These are phyloP conservation scores for Melipona beecheii DNA, from an alignment of 2,888 invertebrate species.

Conservation along the genomic window DNA sequence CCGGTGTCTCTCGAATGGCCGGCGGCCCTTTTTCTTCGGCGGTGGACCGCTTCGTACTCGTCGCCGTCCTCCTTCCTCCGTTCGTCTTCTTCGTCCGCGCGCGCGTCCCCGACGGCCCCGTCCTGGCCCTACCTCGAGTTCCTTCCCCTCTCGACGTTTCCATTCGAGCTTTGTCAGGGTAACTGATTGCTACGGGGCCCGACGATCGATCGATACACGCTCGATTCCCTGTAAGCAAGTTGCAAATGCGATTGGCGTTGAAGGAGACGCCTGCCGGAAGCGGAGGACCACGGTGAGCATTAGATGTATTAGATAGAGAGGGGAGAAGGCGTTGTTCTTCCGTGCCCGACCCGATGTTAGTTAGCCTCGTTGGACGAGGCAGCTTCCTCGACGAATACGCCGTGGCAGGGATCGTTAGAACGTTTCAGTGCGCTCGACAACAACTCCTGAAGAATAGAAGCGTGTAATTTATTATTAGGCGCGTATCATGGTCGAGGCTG, in stretches of 20 bases:
- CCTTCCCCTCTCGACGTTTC: slow-evolving; percentile 64
- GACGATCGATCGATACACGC: slow-evolving; percentile 78
- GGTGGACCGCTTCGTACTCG: slow-evolving; percentile 43
- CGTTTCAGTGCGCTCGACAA: not conserved
- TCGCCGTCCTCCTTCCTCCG: slow-evolving; percentile 34
- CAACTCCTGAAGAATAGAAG: not conserved
- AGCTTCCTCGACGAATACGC: slow-evolving; percentile 30
- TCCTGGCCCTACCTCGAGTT: slow-evolving; percentile 21
- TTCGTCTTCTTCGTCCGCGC: slow-evolving; percentile 3
- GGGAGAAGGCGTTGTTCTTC: slow-evolving; percentile 49
- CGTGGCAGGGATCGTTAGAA: slow-evolving; percentile 30
- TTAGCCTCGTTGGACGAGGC: not conserved
- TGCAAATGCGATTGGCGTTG: slow-evolving; percentile 71
- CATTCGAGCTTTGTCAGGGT: slow-evolving; percentile 72
- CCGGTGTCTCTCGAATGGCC: slow-evolving; percentile 27
- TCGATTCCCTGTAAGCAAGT: slow-evolving; percentile 71
- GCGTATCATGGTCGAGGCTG: not conserved
- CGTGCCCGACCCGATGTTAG: not conserved
- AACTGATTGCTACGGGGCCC: slow-evolving; percentile 71
- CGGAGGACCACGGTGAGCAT: slow-evolving; percentile 52
- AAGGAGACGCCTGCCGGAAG: slow-evolving; percentile 69
- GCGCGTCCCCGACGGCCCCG: slow-evolving; percentile 11
- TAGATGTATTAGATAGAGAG: slow-evolving; percentile 68
- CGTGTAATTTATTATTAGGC: slow-evolving; percentile 12
- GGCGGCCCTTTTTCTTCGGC: slow-evolving; percentile 25